phyloP scores from a whole-genome alignment of 35 echinoderm and acorn worm genomes.

The Heliocidaris erythrogramma region DNA sequence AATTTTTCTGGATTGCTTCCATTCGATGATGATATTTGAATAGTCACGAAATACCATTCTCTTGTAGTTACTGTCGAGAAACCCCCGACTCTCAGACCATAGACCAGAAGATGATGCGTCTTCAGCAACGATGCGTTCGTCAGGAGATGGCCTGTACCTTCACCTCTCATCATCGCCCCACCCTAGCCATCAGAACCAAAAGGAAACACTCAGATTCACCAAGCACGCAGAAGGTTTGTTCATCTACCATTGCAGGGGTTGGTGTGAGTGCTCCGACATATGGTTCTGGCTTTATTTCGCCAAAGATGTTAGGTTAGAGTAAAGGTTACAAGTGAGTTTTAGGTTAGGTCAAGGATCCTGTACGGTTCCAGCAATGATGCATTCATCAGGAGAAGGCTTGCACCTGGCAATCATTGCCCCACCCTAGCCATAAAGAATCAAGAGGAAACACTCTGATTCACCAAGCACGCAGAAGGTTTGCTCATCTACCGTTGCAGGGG shows the following conservation, averaged over 20 bases:
- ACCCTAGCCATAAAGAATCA: no score
- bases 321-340: neutral
- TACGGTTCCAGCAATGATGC: no score
- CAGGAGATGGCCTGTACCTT: constrained; percentile 20
- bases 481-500: no score
- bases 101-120: neutral
- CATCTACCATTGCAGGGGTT: neutral
- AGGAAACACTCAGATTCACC: neutral
- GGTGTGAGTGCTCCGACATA: no score
- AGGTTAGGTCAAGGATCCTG: no score
- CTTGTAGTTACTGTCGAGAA: neutral
- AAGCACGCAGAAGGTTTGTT: neutral
- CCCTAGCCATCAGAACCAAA: neutral
- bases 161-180: constrained; percentile 26
- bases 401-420: neutral
- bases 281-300: neutral
- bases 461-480: neutral
- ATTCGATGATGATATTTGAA: no score
- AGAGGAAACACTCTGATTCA: neutral
- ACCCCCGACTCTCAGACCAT: neutral
- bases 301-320: neutral
- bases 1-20: no score
- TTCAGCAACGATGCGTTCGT: constrained; percentile 31
- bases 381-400: no score
- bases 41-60: neutral